Percentiles rank a stretch among this genome's conserved stretches.
Conservation (phyloP, 2,888 invertebrate species). For the Diarsia rubi region DNA sequence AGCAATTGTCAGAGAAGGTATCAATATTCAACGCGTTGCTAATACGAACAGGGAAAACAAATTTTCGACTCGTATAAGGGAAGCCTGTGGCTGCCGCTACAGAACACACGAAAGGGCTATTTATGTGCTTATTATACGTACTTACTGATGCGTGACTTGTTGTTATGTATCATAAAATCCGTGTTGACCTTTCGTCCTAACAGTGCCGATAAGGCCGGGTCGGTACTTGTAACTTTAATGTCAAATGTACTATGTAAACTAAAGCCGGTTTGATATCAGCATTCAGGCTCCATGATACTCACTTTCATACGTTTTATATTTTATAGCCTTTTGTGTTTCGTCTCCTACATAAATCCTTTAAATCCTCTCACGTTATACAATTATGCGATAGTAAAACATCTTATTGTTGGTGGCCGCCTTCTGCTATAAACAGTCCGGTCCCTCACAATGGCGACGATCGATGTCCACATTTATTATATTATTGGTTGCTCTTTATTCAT, state of each 20-base stretch:
- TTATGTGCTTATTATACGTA: constrained; percentile 55
- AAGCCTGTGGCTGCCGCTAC: constrained; percentile 18
- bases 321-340: constrained; percentile 58
- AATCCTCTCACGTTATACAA: constrained; percentile 50
- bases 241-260: constrained; percentile 63
- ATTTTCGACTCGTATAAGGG: constrained; percentile 35
- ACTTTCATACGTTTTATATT: constrained; percentile 58
- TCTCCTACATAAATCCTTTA: constrained; percentile 51
- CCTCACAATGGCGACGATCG: constrained; percentile 12
- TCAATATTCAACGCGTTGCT: constrained; percentile 30
- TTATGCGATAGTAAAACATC: constrained; percentile 51
- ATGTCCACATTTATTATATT: constrained; percentile 29
- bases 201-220: constrained; percentile 61
- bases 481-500: constrained; percentile 47
- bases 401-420: constrained; percentile 43
- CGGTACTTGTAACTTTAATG: constrained; percentile 65
- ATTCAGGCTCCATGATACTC: constrained; percentile 54
- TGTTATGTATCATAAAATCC: constrained; percentile 65
- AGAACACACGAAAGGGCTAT: constrained; percentile 56
- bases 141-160: constrained; percentile 61
- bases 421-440: constrained; percentile 39
- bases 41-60: constrained; percentile 30
- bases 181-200: constrained; percentile 65
- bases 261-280: constrained; percentile 56
- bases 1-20: background rate